Evolutionary conservation across 2,888 invertebrate genomes (phyloP).

Genomic region (Drosophila paracracens): DNA sequence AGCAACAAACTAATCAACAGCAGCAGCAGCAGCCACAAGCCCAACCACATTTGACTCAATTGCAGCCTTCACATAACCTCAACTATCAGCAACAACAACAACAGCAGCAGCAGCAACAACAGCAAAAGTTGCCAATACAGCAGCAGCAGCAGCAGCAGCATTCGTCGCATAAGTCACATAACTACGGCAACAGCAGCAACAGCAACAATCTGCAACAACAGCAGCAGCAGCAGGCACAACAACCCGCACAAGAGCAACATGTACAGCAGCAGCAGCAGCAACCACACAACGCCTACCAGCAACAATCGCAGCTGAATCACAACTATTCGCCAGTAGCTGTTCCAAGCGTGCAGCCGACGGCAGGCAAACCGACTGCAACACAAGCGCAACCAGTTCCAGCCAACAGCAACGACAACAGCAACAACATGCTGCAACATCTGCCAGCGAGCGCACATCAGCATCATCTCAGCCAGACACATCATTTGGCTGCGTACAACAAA

Average conservation of each 20-base stretch:
- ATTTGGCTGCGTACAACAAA: slow-evolving; percentile 82
- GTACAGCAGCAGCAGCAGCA: slow-evolving; percentile 31
- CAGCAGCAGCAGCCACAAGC: slow-evolving; percentile 65
- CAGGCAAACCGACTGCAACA: slow-evolving; percentile 19
- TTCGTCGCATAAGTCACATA: slow-evolving; percentile 52
- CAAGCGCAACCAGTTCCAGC: slow-evolving; percentile 35
- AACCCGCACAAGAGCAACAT: slow-evolving; percentile 45
- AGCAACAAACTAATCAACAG: slow-evolving; percentile 54
- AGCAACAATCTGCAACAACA: slow-evolving; percentile 43
- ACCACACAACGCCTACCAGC: slow-evolving; percentile 47
- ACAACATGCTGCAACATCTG: slow-evolving; percentile 72
- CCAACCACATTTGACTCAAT: slow-evolving; percentile 61
- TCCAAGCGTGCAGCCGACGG: slow-evolving; percentile 42
- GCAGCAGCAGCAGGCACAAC: slow-evolving; percentile 29
- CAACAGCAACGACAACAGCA: slow-evolving; percentile 55
- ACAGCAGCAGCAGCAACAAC: slow-evolving; percentile 48
- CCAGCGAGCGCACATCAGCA: slow-evolving; percentile 68
- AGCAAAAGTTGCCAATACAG: slow-evolving; percentile 28
- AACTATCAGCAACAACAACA: slow-evolving; percentile 55
- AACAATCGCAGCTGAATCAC: slow-evolving; percentile 61
- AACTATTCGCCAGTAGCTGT: slow-evolving; percentile 56
- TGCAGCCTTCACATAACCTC: slow-evolving; percentile 59
- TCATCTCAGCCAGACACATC: slow-evolving; percentile 82
- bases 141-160: slow-evolving; percentile 50
- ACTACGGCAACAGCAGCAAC: slow-evolving; percentile 46